phyloP scores from a whole-genome alignment of 2,113 vertebrate genomes.

The Triplophysa rosa region DNA sequence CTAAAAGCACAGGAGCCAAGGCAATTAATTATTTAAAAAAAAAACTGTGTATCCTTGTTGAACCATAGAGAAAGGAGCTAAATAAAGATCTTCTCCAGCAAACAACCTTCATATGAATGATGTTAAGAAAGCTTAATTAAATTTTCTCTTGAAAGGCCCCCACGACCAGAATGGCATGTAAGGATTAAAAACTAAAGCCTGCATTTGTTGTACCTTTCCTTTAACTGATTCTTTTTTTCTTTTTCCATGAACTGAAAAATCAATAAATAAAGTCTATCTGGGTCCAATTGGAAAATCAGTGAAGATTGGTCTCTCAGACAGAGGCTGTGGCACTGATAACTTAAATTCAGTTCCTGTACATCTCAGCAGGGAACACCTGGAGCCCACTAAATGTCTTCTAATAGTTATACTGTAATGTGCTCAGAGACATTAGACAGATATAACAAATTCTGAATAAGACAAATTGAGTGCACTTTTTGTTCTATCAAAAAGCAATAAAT shows the following conservation, averaged over 20 bases:
- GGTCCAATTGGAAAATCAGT: slow-evolving; percentile 10
- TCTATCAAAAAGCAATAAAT: neutral
- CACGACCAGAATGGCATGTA: neutral
- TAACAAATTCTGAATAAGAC: neutral
- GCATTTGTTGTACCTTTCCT: too few species aligned
- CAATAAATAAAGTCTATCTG: neutral
- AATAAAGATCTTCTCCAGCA: neutral
- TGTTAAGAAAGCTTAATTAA: neutral
- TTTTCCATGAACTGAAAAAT: neutral
- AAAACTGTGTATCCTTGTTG: neutral
- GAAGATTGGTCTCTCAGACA: slow-evolving; percentile 15
- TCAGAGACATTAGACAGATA: neutral
- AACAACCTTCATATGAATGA: neutral
- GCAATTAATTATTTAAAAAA: slow-evolving; percentile 9
- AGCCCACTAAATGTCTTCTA: neutral
- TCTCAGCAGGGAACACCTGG: slow-evolving; percentile 9
- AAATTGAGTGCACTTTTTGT: neutral
- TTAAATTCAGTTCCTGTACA: slow-evolving; percentile 5
- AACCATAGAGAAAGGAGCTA: neutral
- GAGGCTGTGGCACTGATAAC: slow-evolving; percentile 22
- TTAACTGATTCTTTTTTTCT: too few species aligned
- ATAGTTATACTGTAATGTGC: neutral
- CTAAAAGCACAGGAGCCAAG: neutral
- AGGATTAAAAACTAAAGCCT: too few species aligned
- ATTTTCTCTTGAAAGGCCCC: neutral